Evolutionary conservation across 2,113 vertebrate genomes (phyloP).

Genomic region (Pterophyllum scalare): DNA sequence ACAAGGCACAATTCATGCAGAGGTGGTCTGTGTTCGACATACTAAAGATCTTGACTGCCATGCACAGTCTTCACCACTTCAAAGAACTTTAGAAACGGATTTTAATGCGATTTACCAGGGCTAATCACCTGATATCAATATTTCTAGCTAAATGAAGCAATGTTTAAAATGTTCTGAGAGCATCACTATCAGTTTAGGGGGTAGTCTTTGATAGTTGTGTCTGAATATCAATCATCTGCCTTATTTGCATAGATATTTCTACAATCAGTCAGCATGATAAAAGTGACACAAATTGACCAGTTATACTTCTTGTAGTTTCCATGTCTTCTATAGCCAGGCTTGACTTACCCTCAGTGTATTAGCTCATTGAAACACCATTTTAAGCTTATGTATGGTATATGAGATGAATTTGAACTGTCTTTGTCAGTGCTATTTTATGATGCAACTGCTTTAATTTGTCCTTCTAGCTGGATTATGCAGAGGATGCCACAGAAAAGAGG

Average conservation of each 20-base stretch:
- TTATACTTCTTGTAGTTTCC: background rate
- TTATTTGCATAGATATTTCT: background rate
- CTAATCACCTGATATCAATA: background rate
- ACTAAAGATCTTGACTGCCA: background rate
- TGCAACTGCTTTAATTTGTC: conserved; percentile 23
- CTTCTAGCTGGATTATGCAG: conserved; percentile 93
- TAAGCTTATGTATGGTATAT: background rate
- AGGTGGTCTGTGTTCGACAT: background rate
- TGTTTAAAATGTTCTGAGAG: background rate
- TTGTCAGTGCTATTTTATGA: background rate
- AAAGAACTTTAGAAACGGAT: background rate
- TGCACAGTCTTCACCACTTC: background rate
- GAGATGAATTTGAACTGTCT: background rate
- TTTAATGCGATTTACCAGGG: background rate
- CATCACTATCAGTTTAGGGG: background rate
- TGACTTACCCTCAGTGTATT: background rate
- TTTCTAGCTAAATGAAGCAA: background rate
- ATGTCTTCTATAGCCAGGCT: background rate
- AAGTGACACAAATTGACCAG: background rate
- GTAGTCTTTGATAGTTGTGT: conserved; percentile 6
- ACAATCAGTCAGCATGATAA: background rate
- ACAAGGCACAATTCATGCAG: background rate
- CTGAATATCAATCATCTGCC: background rate
- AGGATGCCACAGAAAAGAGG: conserved; percentile 97
- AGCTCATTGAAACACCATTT: background rate